Evolutionary conservation across 2,888 invertebrate species (phyloP), one percentile per base, ranked within the genome.

Genomic region (Melanotus villosus): DNA sequence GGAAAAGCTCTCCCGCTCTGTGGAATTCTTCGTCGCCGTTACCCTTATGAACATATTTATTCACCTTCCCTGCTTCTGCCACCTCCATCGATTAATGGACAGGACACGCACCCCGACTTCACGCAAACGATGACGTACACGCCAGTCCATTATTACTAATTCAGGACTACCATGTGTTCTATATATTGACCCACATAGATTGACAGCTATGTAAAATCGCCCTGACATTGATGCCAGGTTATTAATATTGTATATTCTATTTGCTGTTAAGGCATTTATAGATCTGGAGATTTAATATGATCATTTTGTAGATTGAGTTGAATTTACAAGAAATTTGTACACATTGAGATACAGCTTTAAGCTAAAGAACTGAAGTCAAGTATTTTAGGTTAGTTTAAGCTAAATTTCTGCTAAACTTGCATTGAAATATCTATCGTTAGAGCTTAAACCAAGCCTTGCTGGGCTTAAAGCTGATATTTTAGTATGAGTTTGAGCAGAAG

Each of bases 161-260:
- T 47, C 26, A 47, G 12, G 19, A 21, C 47, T 12, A 23, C 47
- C 47, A 47, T 47, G 47, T 47, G 52, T 32, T 52, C 34, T 16
- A 12, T 18, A 18, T 52, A 52, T 52, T 52, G 52, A 52, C 52
- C 52, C n/a, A 18, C 14, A 52, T 52, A 18, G 12, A 14, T 9
- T 30, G 52, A 47, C 47, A 19, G 16, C 18, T 52, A 32, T 32
- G 18, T 16, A 12, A 19, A 50, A 10, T n/a, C 12, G 45, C 5
- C 52, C 52, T 18, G 18, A 32, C 7, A 12, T n/a, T 18, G 32
- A 18, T 3, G 52, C 32, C 21, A 7, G 45, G 9, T 30, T 30
- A 52, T 52, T 52, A 52, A 52, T 52, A 52, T 34, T n/a, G n/a
- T n/a, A n/a, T n/a, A n/a, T 52, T 52, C 32, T 32, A 12, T 52